phyloP scores from a whole-genome alignment of 2,113 vertebrate genomes.

The Oncorhynchus mykiss region DNA sequence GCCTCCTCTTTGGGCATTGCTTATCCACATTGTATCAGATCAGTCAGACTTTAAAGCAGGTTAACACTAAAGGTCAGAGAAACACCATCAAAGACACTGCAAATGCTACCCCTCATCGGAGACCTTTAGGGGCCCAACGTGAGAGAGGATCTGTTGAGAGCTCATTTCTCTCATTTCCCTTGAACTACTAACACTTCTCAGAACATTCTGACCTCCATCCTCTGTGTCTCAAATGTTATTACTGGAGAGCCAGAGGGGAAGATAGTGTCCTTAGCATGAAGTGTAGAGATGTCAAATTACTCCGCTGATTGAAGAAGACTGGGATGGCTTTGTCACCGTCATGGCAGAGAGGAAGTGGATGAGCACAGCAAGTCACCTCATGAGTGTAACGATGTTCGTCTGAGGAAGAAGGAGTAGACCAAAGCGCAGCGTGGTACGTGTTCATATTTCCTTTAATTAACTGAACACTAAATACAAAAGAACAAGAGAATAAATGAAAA shows the following conservation, averaged over 20 bases:
- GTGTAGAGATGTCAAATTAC: constrained; percentile 6
- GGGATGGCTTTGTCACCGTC: constrained; percentile 18
- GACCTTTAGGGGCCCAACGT: neutral
- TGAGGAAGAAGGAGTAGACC: too few relatives aligned
- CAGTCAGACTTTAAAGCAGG: neutral
- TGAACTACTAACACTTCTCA: neutral
- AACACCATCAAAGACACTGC: constrained; percentile 9
- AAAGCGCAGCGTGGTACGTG: too few relatives aligned
- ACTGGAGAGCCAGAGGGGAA: constrained; percentile 1
- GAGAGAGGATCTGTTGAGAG: neutral
- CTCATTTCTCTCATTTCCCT: constrained; percentile 5
- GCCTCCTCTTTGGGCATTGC: neutral
- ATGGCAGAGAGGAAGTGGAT: neutral
- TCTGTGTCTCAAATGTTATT: neutral
- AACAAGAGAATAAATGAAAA: too few relatives aligned
- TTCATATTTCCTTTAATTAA: too few relatives aligned
- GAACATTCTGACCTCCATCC: neutral
- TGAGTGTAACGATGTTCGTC: too few relatives aligned
- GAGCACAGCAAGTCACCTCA: neutral
- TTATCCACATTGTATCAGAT: neutral
- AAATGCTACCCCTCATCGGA: neutral
- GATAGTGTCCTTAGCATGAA: neutral
- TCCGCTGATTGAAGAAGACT: constrained; percentile 24
- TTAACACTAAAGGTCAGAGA: neutral
- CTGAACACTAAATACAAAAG: too few relatives aligned